Evolutionary conservation across 2,888 invertebrate species (phyloP).

Genomic region (Hydrotaea diabolus): DNA sequence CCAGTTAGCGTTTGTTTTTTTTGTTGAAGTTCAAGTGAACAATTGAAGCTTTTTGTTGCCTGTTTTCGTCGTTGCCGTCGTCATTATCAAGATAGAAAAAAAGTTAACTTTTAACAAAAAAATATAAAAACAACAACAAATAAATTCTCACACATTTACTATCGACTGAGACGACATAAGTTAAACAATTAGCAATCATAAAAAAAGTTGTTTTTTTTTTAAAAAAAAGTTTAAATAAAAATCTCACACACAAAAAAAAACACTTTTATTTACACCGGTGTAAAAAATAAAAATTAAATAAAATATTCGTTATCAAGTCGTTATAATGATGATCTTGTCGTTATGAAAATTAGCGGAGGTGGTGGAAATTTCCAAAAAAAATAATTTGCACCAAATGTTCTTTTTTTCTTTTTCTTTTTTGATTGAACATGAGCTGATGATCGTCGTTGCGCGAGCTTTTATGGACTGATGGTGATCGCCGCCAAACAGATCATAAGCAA

Average conservation of each 20-base stretch:
- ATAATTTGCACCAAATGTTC: constrained; percentile 20
- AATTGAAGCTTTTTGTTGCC: constrained; percentile 59
- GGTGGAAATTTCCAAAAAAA: neutral
- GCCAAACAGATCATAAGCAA: constrained; percentile 12
- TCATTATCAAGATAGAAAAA: constrained; percentile 48
- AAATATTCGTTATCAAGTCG: constrained; percentile 58
- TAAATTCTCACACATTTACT: constrained; percentile 11
- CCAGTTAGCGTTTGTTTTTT: constrained; percentile 55
- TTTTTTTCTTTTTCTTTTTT: no score
- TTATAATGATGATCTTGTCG: constrained; percentile 41
- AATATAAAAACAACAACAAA: constrained; percentile 4
- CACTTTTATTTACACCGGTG: constrained; percentile 21
- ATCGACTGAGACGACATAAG: neutral
- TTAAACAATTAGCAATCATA: neutral
- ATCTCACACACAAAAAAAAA: constrained; percentile 20
- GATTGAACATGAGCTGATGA: constrained; percentile 31
- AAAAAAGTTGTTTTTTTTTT: constrained; percentile 7
- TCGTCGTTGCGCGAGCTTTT: constrained; percentile 45
- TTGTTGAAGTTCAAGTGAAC: constrained; percentile 53
- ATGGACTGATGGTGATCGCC: constrained; percentile 18
- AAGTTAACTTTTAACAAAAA: constrained; percentile 15
- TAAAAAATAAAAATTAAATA: neutral
- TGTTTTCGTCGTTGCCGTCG: neutral
- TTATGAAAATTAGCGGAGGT: constrained; percentile 24
- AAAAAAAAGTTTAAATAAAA: neutral